Base-by-base conservation (phyloP, 2,797 vertebrate species). In the Oryzias sinensis region DNA sequence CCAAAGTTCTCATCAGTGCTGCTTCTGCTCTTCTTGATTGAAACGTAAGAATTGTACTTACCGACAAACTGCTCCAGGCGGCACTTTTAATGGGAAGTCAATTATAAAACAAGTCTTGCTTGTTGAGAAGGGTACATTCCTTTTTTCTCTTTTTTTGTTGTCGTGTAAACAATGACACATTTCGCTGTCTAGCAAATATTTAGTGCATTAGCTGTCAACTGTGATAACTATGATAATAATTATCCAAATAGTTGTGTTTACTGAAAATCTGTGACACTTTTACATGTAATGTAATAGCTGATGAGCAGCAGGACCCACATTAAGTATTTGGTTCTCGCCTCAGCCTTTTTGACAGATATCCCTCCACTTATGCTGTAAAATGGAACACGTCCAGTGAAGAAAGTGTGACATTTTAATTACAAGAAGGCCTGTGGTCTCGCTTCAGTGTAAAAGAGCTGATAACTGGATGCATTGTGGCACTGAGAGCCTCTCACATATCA, bases 381-480 rank as follows among this genome's bases (percentile, higher is more conserved):
- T 53, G 59, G 52, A 57, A 65, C 27, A 65, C 29, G 15, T 3
- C 51, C 56, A 33, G 22, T 49, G 49, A 33, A 27, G 47, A 47
- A 66, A 72, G 66, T 56, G 67, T 82, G 81, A 82, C 79, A 77
- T 82, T 86, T 81, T 82, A 86, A 85, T 87, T 81, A 77, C 74
- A 74, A 77, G 63, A 70, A 72, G 68, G 68, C 72, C 51, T 6
- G 69, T 56, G 68, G 33, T 66, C 56, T 62, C 54, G 53, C 70
- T 73, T 68, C 41, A 64, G 62, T 51, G 66, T 56, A 57, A 68
- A 79, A 66, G 64, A 66, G 56, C 27, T 63, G 62, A 75, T 81
- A 79, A 86, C 74, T 82, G 66, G 82, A 76, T 53, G 56, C 56
- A 64, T 52, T 20, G 48, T 74, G 56, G 49, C 61, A 50, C 55